Evolutionary conservation across 2,797 vertebrate genomes (phyloP), one percentile per base, ranked within the genome.

Genomic region (Danio jaintianensis): DNA sequence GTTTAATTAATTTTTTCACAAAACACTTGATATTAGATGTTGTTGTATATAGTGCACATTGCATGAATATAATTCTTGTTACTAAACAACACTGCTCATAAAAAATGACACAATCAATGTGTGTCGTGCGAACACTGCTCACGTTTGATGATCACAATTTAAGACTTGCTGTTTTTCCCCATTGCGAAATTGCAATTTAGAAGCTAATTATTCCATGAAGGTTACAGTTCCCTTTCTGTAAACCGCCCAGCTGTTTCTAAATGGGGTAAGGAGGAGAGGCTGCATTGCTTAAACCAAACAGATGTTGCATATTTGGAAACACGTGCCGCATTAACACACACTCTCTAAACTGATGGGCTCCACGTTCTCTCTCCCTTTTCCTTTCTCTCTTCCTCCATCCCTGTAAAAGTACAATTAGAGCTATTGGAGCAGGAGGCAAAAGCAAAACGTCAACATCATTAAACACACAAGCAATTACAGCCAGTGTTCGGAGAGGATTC

Each of bases 231-330:
- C 62, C 58, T 80, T 75, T 40, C 59, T 77, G 64, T 71, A 80
- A 85, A 80, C 50, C 53, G 66, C 16, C 72, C 83, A 83, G 83
- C 83, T 86, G 85, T 85, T 86, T 76, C 53, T 79, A 72, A 74
- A 77, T 48, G 61, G 42, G 71, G 56, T 68, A 75, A 79, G 71
- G 71, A 78, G 70, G 29, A 67, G 76, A 72, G 62, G 79, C 61
- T 66, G 76, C 59, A 72, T 79, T 64, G 18, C 59, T 72, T 79
- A 55, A 83, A 70, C 73, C n/a, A 78, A 85, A 77, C 85, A 86
- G 83, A 86, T 86, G 81, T 72, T 83, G 79, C 72, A 29, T 79
- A 83, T 85, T 83, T 83, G 85, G 81, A 83, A 83, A 85, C 83
- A 83, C 43, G 58, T 66, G 52, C 76, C 7, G 64, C 79, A 80